Percentiles rank a stretch among this genome's conserved stretches.
These are phyloP conservation scores for Lithophane socia DNA, from an alignment of 2,888 invertebrate species.

Conservation along the genomic window DNA sequence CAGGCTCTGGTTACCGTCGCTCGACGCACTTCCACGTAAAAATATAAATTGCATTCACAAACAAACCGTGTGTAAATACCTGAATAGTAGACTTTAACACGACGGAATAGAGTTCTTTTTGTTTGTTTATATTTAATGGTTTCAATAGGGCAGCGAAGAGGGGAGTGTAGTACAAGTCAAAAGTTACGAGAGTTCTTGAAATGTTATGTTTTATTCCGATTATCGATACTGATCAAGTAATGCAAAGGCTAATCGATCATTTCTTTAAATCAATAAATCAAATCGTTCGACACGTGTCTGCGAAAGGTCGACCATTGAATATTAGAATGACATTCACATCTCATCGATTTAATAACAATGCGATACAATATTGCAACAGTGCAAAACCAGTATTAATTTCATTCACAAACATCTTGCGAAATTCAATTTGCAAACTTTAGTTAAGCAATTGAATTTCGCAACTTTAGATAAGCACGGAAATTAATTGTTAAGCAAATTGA, in stretches of 20 bases:
- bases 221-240: neutral
- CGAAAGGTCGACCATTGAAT: constrained; percentile 38
- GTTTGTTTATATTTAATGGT: constrained; percentile 46
- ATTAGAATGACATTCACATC: constrained; percentile 38
- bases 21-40: constrained; percentile 58
- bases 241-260: constrained; percentile 37
- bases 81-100: constrained; percentile 37
- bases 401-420: constrained; percentile 24
- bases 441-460: no score
- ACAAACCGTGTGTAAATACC: constrained; percentile 26
- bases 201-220: neutral
- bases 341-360: constrained; percentile 46
- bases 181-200: constrained; percentile 18
- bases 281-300: constrained; percentile 10
- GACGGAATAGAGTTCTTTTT: constrained; percentile 43
- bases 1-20: constrained; percentile 71
- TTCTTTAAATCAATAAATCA: constrained; percentile 37
- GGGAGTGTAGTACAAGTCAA: constrained; percentile 45
- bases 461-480: neutral
- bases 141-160: constrained; percentile 63
- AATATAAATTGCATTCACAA: constrained; percentile 62
- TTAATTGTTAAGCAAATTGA: neutral
- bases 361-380: constrained; percentile 24
- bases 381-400: constrained; percentile 11
- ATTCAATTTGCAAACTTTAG: constrained; percentile 24